Evolutionary conservation across 2,888 invertebrate genomes (phyloP).

Genomic region (Tinea pellionella): DNA sequence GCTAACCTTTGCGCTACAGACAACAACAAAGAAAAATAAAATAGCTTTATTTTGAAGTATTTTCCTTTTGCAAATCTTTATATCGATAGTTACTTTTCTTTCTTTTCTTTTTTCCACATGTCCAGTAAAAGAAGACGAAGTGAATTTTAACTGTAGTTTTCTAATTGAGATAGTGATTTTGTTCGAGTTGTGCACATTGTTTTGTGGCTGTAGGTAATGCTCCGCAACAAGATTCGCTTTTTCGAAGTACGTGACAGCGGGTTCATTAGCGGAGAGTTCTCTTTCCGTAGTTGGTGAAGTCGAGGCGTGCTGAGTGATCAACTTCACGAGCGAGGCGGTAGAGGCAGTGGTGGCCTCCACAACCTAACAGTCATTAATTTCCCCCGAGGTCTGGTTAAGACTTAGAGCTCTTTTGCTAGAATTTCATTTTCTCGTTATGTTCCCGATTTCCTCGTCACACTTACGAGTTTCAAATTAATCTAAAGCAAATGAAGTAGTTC

Average conservation of each 20-base stretch:
- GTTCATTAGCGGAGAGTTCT: conserved; percentile 13
- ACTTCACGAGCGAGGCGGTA: conserved; percentile 1
- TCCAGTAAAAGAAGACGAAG: neutral
- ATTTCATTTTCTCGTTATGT: conserved; percentile 25
- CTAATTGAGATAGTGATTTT: conserved; percentile 6
- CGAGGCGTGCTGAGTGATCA: conserved; percentile 12
- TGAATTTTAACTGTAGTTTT: neutral
- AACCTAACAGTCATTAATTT: conserved; percentile 30
- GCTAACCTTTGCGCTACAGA: no score
- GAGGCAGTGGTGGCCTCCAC: neutral
- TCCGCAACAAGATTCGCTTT: conserved; percentile 14
- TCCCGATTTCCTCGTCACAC: conserved; percentile 18
- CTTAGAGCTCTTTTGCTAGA: conserved; percentile 27
- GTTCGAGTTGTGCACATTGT: neutral
- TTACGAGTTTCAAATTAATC: conserved; percentile 21
- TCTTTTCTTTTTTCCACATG: neutral
- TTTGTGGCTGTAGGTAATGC: conserved; percentile 10
- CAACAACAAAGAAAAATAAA: no score
- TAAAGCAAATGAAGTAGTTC: conserved; percentile 9
- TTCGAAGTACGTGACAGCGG: conserved; percentile 13
- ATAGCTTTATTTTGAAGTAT: no score
- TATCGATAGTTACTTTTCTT: no score
- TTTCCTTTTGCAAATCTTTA: no score
- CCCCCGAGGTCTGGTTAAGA: conserved; percentile 24
- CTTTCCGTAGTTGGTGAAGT: neutral